These are phyloP conservation scores for Tachysurus fulvidraco DNA, from an alignment of 2,113 vertebrate genomes.

Conservation along the genomic window DNA sequence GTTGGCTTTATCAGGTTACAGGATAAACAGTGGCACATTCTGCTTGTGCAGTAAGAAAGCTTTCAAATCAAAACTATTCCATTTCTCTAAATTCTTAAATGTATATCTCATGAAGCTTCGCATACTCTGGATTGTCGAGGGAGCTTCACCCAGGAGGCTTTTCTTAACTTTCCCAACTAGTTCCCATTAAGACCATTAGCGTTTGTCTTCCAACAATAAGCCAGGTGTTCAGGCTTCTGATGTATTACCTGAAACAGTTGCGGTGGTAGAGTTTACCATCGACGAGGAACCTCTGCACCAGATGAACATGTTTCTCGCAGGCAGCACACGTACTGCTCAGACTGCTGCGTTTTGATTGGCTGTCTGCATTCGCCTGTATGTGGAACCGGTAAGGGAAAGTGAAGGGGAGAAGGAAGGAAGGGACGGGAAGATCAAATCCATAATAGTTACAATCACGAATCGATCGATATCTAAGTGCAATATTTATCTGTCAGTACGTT, in stretches of 20 bases:
- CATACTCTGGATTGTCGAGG: no score
- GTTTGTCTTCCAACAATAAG: background rate
- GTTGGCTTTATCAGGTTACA: background rate
- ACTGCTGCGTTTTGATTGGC: slow-evolving; percentile 45
- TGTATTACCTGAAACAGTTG: slow-evolving; percentile 91
- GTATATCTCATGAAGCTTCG: no score
- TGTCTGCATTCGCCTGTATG: slow-evolving; percentile 48
- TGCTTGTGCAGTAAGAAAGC: background rate
- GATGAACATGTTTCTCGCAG: slow-evolving; percentile 90
- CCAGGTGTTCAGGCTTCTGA: background rate
- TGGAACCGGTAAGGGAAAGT: slow-evolving; percentile 40
- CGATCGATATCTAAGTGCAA: slow-evolving; percentile 28
- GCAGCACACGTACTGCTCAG: slow-evolving; percentile 85
- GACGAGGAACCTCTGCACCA: slow-evolving; percentile 91
- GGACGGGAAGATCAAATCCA: slow-evolving; percentile 65
- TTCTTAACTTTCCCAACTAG: background rate
- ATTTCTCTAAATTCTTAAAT: background rate
- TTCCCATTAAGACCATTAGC: background rate
- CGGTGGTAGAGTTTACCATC: slow-evolving; percentile 94
- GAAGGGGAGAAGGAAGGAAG: slow-evolving; percentile 54
- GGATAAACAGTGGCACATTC: background rate
- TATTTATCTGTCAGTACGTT: background rate
- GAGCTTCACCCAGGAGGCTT: background rate
- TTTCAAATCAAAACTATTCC: background rate
- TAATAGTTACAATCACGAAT: slow-evolving; percentile 68